Conservation (phyloP, 2,797 vertebrate species). For the Bradypodion ventrale region DNA sequence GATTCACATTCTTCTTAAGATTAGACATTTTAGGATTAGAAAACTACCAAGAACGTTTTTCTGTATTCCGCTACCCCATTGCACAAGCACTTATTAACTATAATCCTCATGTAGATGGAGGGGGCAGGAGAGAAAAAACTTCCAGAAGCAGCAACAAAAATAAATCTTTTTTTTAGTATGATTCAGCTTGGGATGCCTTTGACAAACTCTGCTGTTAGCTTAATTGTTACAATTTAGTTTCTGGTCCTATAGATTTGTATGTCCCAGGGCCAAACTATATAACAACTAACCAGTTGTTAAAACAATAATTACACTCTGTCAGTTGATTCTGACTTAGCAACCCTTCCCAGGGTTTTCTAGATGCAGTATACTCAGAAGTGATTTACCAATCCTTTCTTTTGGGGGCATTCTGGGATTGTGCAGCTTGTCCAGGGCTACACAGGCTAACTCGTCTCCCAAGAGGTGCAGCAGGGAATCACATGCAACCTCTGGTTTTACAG, state of each 20-base stretch:
- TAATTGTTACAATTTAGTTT: background rate
- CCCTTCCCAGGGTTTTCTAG: no score
- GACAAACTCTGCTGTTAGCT: background rate
- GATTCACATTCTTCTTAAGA: background rate
- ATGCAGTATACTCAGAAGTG: no score
- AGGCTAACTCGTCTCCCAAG: no score
- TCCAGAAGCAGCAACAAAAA: slow-evolving; percentile 4
- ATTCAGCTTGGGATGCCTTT: background rate
- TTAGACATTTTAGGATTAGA: background rate
- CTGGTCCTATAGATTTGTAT: background rate
- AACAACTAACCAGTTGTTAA: no score
- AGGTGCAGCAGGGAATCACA: no score
- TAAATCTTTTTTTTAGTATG: background rate
- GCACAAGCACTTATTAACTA: background rate
- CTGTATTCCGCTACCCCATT: background rate
- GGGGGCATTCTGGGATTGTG: no score
- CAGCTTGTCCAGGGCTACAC: no score
- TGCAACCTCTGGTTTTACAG: no score
- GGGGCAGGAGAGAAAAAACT: background rate
- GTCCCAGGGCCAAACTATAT: background rate
- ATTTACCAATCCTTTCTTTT: no score
- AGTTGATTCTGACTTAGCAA: no score
- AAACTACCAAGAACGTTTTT: slow-evolving; percentile 8
- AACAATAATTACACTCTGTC: no score
- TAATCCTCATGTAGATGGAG: slow-evolving; percentile 7